phyloP scores from a whole-genome alignment of 2,888 invertebrate genomes.

The Adelognathus sp. region DNA sequence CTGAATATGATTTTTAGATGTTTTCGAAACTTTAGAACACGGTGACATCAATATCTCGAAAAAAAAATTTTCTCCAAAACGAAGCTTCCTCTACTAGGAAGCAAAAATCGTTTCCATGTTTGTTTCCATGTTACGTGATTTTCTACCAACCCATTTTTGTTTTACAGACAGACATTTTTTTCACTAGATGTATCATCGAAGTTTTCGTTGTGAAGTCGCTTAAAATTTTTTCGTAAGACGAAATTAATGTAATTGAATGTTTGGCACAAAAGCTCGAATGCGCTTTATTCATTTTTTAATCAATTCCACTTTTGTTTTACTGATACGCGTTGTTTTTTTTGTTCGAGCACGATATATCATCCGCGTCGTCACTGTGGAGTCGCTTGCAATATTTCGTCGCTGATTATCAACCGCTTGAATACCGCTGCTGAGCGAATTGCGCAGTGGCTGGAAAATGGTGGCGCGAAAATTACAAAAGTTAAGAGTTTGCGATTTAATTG shows the following conservation, averaged over 20 bases:
- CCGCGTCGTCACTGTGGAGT: background rate
- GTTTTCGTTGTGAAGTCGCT: too few relatives aligned
- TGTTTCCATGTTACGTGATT: too few relatives aligned
- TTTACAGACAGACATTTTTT: too few relatives aligned
- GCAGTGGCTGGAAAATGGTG: background rate
- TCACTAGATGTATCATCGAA: too few relatives aligned
- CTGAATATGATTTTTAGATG: too few relatives aligned
- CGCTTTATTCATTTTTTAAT: background rate
- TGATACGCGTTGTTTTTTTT: background rate
- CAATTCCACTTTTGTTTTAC: background rate
- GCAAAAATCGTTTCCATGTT: too few relatives aligned
- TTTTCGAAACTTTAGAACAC: too few relatives aligned
- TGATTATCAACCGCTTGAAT: constrained; percentile 9
- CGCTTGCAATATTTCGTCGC: constrained; percentile 9
- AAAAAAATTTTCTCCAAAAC: too few relatives aligned
- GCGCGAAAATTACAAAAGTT: background rate
- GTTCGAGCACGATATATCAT: background rate
- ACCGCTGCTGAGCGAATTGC: background rate
- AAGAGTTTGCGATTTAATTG: constrained; percentile 39
- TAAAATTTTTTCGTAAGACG: too few relatives aligned
- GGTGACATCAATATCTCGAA: too few relatives aligned
- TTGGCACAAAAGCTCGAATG: background rate
- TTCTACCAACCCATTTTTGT: background rate
- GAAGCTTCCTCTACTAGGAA: too few relatives aligned
- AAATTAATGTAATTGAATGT: too few relatives aligned